Percentiles rank a stretch among this genome's conserved stretches.
phyloP scores from a whole-genome alignment of 2,797 vertebrate genomes.

The Enteromius mattozi region DNA sequence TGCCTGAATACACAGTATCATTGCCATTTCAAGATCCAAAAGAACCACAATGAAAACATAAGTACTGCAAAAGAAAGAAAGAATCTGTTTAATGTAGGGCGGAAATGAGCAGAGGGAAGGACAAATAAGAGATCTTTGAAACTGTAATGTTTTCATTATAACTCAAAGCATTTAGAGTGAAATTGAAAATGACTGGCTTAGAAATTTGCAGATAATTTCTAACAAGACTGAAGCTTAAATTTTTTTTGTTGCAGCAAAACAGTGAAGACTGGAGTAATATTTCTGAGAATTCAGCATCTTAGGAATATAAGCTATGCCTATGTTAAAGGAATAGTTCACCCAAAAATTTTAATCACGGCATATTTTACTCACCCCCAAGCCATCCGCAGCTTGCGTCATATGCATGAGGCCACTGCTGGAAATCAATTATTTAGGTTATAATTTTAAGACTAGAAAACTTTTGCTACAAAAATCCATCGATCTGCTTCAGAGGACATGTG shows the following conservation, averaged over 20 bases:
- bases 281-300: not conserved
- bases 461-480: no score
- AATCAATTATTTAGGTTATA: no score
- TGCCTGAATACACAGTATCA: conserved; percentile 11
- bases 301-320: not conserved
- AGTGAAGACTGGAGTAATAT: not conserved
- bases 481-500: no score
- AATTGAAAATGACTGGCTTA: not conserved
- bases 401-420: no score
- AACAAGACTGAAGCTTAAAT: not conserved
- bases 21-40: not conserved
- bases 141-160: no score
- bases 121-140: not conserved
- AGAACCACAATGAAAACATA: not conserved
- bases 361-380: no score
- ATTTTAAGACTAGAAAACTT: no score
- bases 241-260: not conserved
- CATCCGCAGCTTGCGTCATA: no score
- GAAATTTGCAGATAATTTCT: not conserved
- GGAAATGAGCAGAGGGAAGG: not conserved
- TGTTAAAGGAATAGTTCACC: no score
- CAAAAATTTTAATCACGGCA: no score
- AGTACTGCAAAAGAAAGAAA: conserved; percentile 5
- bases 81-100: not conserved
- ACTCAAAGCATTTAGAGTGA: not conserved